phyloP scores from a whole-genome alignment of 2,888 invertebrate genomes.

The Melanostoma mellinum region DNA sequence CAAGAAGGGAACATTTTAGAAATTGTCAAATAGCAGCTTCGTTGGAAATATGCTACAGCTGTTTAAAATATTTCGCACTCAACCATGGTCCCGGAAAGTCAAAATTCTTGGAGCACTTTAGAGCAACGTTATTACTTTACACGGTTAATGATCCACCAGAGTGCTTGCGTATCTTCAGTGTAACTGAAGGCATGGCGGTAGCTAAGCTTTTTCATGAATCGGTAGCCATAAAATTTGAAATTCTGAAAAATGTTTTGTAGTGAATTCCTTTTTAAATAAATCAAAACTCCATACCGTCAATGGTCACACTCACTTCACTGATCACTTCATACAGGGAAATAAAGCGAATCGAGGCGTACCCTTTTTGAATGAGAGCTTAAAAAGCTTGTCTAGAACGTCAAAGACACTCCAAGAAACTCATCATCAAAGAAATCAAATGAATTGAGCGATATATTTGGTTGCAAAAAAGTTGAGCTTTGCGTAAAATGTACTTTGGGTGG shows the following conservation, averaged over 20 bases:
- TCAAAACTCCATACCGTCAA: not conserved
- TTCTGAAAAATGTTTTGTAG: conserved; percentile 26
- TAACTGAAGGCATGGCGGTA: conserved; percentile 32
- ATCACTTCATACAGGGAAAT: no score
- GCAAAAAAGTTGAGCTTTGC: no score
- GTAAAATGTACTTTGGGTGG: no score
- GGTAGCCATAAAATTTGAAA: conserved; percentile 36
- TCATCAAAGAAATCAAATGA: no score
- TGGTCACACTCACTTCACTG: no score
- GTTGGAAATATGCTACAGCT: conserved; percentile 51
- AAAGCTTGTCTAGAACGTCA: no score
- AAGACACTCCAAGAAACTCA: no score
- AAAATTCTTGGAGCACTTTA: conserved; percentile 39
- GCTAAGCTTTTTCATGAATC: conserved; percentile 53
- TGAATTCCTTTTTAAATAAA: not conserved
- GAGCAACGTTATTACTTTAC: conserved; percentile 41
- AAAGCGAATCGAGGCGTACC: no score
- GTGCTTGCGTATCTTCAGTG: conserved; percentile 44
- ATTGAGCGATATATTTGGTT: no score
- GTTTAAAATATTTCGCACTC: conserved; percentile 26
- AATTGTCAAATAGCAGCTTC: conserved; percentile 43
- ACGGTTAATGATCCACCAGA: conserved; percentile 50
- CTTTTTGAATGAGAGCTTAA: no score
- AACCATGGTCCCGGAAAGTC: conserved; percentile 18
- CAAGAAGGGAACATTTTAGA: not conserved